Evolutionary conservation across 2,888 invertebrate genomes (phyloP).

Genomic region (Coelinius sp.): DNA sequence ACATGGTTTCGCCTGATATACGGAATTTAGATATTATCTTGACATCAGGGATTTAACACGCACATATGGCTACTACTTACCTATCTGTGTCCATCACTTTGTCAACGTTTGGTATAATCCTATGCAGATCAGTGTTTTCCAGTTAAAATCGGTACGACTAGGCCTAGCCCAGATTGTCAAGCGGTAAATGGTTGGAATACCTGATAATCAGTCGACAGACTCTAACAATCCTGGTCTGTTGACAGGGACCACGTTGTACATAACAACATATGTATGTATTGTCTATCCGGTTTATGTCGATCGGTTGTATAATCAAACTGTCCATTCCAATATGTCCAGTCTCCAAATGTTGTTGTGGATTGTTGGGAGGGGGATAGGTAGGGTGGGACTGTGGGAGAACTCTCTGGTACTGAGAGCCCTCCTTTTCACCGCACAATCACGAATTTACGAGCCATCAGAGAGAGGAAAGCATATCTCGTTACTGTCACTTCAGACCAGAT

Average conservation of each 20-base stretch:
- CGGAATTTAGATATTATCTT: not conserved
- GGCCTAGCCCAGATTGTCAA: not conserved
- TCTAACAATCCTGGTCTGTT: constrained; percentile 42
- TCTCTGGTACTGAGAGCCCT: not conserved
- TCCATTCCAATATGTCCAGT: constrained; percentile 35
- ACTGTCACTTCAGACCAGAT: not conserved
- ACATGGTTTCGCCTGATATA: not conserved
- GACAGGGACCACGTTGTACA: constrained; percentile 7
- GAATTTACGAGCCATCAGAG: constrained; percentile 23
- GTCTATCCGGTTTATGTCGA: constrained; percentile 40
- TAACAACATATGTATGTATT: constrained; percentile 18
- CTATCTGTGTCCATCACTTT: constrained; percentile 56
- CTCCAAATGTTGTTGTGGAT: constrained; percentile 14
- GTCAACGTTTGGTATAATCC: constrained; percentile 64
- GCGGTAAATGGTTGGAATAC: constrained; percentile 19
- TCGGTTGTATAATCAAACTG: constrained; percentile 42
- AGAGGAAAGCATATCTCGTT: constrained; percentile 16
- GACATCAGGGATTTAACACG: not conserved
- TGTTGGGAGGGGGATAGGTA: not conserved
- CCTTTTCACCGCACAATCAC: constrained; percentile 16
- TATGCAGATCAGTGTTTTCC: constrained; percentile 30
- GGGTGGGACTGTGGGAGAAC: not conserved
- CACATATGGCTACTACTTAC: not conserved
- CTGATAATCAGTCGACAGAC: constrained; percentile 58
- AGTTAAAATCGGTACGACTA: constrained; percentile 6